Evolutionary conservation across 2,797 vertebrate species (phyloP), one percentile per base, ranked within the genome.

Genomic region (Ataeniobius toweri): DNA sequence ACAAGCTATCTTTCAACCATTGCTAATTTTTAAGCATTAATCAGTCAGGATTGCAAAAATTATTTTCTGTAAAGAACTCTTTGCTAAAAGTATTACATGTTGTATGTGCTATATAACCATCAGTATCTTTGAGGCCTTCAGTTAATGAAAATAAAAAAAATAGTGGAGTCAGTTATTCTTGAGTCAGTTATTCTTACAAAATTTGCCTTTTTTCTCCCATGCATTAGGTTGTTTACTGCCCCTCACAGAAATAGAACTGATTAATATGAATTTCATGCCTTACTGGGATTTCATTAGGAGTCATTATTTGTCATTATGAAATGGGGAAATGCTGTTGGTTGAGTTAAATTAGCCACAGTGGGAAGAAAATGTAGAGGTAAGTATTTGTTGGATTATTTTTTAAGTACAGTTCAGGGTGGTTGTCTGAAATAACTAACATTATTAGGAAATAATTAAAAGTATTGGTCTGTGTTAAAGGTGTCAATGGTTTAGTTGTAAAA

Each of bases 231-330:
- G 68, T 79, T 67, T 46, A 22, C 72, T 65, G 26, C n/a, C 71
- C n/a, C 28, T 71, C 46, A 69, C 16, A 77, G 26, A 82, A 78
- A 80, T 67, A 28, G 7, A 31, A 63, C 26, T 24, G 56, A 83
- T 51, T 59, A 22, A 70, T 76, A 44, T n/a, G 53, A 58, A 77
- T 79, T 4, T 6, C 53, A 80, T 82, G 68, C 51, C 59, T 72
- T 70, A 76, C 77, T 81, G 48, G 55, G 50, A 77, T 80, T 79
- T 71, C 68, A 80, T 82, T 71, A 67, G 36, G 58, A 26, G 20
- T 12, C 13, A 70, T 79, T 71, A 39, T 39, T 24, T 76, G 31
- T 28, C 44, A 14, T 75, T 75, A 73, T 24, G 69, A 70, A 67
- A 78, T 7, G 1, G 71, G 65, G 39, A 55, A 83, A 80, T 53